phyloP scores from a whole-genome alignment of 2,113 vertebrate genomes.

The Mormyrus iriodes region DNA sequence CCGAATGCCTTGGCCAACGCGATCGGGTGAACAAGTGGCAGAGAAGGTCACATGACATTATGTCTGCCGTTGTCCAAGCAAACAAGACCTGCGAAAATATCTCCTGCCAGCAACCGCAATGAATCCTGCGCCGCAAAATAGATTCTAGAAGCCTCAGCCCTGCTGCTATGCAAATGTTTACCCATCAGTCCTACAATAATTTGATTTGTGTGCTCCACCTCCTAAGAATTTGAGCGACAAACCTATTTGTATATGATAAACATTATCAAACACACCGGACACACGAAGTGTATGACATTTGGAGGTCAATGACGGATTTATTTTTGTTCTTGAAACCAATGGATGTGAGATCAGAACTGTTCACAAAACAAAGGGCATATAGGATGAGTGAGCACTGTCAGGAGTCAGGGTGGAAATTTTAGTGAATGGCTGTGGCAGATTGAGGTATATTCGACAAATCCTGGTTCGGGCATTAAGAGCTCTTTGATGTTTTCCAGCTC shows the following conservation, averaged over 20 bases:
- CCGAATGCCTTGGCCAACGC: background rate
- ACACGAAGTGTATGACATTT: background rate
- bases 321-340: background rate
- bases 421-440: background rate
- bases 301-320: background rate
- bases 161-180: background rate
- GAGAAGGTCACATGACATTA: background rate
- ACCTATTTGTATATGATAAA: slow-evolving; percentile 24
- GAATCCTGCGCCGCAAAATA: background rate
- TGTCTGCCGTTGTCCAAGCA: background rate
- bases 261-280: background rate
- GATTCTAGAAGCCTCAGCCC: background rate
- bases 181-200: slow-evolving; percentile 13
- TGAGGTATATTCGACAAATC: background rate
- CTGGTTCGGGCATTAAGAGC: background rate
- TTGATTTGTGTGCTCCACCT: background rate
- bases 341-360: background rate
- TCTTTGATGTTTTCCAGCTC: background rate
- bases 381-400: background rate
- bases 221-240: background rate
- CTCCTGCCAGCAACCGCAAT: background rate
- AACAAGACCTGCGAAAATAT: slow-evolving; percentile 1
- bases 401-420: background rate
- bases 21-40: background rate
- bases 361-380: background rate